Evolutionary conservation across 2,113 vertebrate species (phyloP), one percentile per base, ranked within the genome.

Genomic region (Pygoscelis antarcticus): DNA sequence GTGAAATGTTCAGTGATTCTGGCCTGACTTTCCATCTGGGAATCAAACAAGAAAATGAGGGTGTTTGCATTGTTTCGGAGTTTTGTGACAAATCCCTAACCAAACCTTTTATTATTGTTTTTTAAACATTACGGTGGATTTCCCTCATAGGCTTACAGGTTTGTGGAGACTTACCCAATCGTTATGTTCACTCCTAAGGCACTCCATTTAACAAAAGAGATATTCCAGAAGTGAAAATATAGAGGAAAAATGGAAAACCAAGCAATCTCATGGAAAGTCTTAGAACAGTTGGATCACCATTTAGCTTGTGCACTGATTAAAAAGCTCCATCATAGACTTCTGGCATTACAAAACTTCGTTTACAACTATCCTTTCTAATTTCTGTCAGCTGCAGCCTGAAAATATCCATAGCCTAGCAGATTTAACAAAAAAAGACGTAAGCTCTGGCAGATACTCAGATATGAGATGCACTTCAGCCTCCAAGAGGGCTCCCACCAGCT

Each of bases 1-100:
- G 84, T 94, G 93, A 96, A 96, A 93, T 60, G 87, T 95, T 87
- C 91, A 60, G 66, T 70, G 84, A 84, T 87, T 96, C 70, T 27
- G 23, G 81, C 16, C 66, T 83, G 62, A 58, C 84, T 85, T 91
- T 65, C 89, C 87, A 95, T 49, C 51, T 80, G 71, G 70, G 84
- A 91, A 85, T 23, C 49, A 87, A 93, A 95, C 66, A 79, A 91
- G 81, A 81, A 69, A 64, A 34, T 25, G 51, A 76, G 20, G 16
- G 38, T 51, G 78, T 80, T 47, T 34, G 21, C 30, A 21, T 54
- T 60, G 54, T 46, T 93, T 77, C 8, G 5, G 57, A 86, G 72
- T 38, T 78, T 75, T 79, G 22, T 70, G 87, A 95, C 46, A 65
- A 93, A 87, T 72, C 79, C 51, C 66, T 54, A 85, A 76, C 11